Base-by-base conservation (phyloP, 2,888 invertebrate genomes). In the Drosophila picticornis region DNA sequence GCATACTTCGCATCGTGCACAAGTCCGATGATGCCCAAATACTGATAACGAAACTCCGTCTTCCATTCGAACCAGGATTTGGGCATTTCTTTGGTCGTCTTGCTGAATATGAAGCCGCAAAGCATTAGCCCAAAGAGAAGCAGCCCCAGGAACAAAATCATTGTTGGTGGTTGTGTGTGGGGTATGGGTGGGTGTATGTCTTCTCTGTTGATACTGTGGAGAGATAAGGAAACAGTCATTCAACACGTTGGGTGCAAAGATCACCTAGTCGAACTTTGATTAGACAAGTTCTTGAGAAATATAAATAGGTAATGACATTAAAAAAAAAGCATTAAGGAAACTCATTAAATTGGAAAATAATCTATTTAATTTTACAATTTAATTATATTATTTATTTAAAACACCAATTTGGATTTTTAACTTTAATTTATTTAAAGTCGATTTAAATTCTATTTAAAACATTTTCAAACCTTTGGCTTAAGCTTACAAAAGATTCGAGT, bases 61-160 rank as follows among this genome's bases (percentile, higher is more conserved):
- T 91, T 91, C 91, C 93, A 92, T 84, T 93, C 93, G 57, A 89
- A 91, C 93, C 92, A 93, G 5, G 90, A 91, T 61, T 91, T 93
- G 46, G 93, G 93, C 77, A 93, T 82, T 58, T 91, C 91, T 78
- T 93, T 93, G 2, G 93, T 91, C 27, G 93, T 93, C 88, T 92
- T 91, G 19, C 92, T 88, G 70, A 93, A 92, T 63, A 91, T 88
- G 72, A 93, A 93, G 27, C 79, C 90, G 53, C 88, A 83, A 19
- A 91, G 50, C 64, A 90, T 25, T n/a, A 91, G 50, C 1, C 81
- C 72, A 11, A 92, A 29, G 19, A 89, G 36, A n/a, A 82, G 38
- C 2, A 84, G 36, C 10, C 67, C 50, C 6, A 91, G 61, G 40
- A 91, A 55, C 34, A 71, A n/a, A 22, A 60, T 57, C 53, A 87